Evolutionary conservation across 2,113 vertebrate species (phyloP).

Genomic region (Pogonocichla stellata): DNA sequence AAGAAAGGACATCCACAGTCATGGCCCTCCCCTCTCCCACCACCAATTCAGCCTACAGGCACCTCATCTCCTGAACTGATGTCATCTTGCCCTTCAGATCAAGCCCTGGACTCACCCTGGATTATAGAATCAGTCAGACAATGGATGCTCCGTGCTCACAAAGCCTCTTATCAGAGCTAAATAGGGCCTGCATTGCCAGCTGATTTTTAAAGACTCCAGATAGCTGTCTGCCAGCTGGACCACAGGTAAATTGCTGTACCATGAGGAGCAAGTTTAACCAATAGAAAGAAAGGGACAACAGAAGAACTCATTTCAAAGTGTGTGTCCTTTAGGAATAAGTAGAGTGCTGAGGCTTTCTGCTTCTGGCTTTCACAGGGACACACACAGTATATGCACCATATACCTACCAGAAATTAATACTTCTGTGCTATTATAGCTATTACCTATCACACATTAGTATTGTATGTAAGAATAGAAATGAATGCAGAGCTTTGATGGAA

Average conservation of each 20-base stretch:
- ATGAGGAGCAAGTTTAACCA: not conserved
- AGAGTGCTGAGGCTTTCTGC: not conserved
- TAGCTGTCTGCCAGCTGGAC: not conserved
- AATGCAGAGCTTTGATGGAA: not conserved
- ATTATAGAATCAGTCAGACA: not conserved
- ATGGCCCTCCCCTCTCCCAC: not conserved
- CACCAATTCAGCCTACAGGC: not conserved
- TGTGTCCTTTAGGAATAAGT: not conserved
- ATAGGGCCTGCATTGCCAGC: not conserved
- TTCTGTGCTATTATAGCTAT: not conserved
- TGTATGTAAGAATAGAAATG: not conserved
- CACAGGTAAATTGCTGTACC: not conserved
- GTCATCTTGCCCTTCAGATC: not conserved
- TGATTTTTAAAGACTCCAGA: not conserved
- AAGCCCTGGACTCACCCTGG: not conserved
- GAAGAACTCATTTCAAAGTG: not conserved
- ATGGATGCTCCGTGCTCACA: accelerated
- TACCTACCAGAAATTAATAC: not conserved
- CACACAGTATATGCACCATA: not conserved
- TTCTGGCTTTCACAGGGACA: not conserved
- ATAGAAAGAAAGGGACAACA: not conserved
- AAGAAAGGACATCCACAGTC: not conserved
- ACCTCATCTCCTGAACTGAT: not conserved
- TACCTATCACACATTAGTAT: not conserved
- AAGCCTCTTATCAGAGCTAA: not conserved